Evolutionary conservation across 2,797 vertebrate species (phyloP), one percentile per base, ranked within the genome.

Genomic region (Hafferia zeledoni): DNA sequence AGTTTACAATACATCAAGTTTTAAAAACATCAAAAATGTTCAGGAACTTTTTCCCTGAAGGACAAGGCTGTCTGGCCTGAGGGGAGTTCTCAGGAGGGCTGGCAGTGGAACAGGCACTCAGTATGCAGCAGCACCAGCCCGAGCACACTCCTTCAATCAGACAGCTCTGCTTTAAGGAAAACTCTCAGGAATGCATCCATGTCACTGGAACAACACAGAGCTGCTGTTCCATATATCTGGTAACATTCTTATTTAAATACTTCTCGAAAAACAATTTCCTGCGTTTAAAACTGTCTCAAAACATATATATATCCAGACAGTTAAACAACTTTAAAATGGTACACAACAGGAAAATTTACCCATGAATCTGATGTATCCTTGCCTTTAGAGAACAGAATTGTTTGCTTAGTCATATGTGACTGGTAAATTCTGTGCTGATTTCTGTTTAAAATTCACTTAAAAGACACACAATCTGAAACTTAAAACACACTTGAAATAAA

Each of bases 221-320:
- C 53, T 87, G 55, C 87, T 93, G 53, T 89, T 94, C 72, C 53
- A 75, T 70, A 4, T 72, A 60, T 75, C 12, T 71, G 24, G 60
- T 84, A 92, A 89, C 28, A 78, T 87, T 90, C 80, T 87, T 82
- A 74, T 77, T 92, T 61, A 93, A 95, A 79, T 91, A 77, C n/a
- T 80, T 78, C 61, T 94, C 92, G 59, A 70, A 90, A 88, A 83
- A 70, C 60, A 94, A 86, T 72, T 95, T 96, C 94, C 95, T 93
- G 90, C 52, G 69, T 83, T 83, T 88, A 85, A 75, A 94, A 81
- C 59, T 14, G 63, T 60, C 75, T 86, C 39, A 77, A 83, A 80
- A 15, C 53, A 79, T 69, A 89, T 5, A 84, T 80, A 78, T 22
- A 50, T 3, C 44, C 55, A 86, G 93, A 88, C 46, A 55, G 85